These are phyloP conservation scores for Pyrrhosoma nymphula DNA, from an alignment of 2,888 invertebrate genomes.

Conservation along the genomic window DNA sequence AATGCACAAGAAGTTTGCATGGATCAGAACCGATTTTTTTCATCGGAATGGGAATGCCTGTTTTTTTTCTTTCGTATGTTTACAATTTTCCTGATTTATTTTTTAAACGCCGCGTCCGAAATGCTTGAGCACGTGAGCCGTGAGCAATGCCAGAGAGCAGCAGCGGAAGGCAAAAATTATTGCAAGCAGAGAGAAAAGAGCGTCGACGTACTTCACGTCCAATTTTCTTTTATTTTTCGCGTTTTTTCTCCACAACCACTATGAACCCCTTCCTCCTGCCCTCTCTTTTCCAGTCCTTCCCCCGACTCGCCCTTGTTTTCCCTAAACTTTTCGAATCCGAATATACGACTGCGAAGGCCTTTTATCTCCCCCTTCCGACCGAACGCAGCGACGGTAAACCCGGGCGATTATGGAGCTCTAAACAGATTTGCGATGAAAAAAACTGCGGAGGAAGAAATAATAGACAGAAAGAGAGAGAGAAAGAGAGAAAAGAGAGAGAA, in stretches of 20 bases:
- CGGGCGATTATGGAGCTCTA: slow-evolving; percentile 41
- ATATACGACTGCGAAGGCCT: slow-evolving; percentile 33
- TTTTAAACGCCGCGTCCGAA: background rate
- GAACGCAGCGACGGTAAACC: slow-evolving; percentile 29
- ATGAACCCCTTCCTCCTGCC: too few species aligned
- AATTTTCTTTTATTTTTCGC: background rate
- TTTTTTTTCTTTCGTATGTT: background rate
- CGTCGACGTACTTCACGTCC: background rate
- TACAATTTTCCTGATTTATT: background rate
- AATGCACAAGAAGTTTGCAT: background rate
- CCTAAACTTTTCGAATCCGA: slow-evolving; percentile 55
- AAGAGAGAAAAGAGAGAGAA: background rate
- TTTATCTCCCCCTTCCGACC: slow-evolving; percentile 39
- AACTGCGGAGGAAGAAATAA: background rate
- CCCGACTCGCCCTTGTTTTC: slow-evolving; percentile 24
- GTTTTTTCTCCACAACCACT: background rate
- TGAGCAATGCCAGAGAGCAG: background rate
- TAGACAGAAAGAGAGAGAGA: too few species aligned
- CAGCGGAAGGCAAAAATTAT: slow-evolving; percentile 24
- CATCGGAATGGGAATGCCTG: background rate
- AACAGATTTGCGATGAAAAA: slow-evolving; percentile 56
- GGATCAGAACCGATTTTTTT: slow-evolving; percentile 19
- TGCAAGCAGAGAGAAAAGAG: slow-evolving; percentile 3
- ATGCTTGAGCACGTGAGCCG: background rate
- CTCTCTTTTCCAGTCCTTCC: too few species aligned